These are phyloP conservation scores for Drosophila buzzatii DNA, from an alignment of 2,888 invertebrate species.

Conservation along the genomic window DNA sequence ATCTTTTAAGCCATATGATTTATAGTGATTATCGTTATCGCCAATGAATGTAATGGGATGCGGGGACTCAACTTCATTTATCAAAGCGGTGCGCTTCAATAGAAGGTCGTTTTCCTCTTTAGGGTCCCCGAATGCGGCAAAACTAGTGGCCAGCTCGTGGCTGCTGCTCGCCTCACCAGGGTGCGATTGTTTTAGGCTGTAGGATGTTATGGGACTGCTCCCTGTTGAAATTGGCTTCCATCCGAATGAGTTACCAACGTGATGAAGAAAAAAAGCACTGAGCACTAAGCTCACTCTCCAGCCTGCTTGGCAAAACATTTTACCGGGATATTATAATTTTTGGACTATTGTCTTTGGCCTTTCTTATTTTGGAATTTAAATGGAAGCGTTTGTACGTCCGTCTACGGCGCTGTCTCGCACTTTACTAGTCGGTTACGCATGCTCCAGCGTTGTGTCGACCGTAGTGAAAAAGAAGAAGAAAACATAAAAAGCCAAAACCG, in stretches of 20 bases:
- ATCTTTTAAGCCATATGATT: slow-evolving; percentile 67
- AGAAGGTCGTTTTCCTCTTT: slow-evolving; percentile 49
- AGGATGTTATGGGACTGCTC: slow-evolving; percentile 62
- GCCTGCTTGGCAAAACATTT: slow-evolving; percentile 13
- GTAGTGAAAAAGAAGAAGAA: slow-evolving; percentile 48
- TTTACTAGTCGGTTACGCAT: slow-evolving; percentile 77
- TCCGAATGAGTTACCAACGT: slow-evolving; percentile 23
- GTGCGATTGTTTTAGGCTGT: slow-evolving; percentile 83
- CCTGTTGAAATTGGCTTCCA: slow-evolving; percentile 65
- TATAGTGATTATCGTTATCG: slow-evolving; percentile 65
- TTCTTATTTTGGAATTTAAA: slow-evolving; percentile 3
- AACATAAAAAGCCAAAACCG: slow-evolving; percentile 41
- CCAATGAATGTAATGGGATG: slow-evolving; percentile 51
- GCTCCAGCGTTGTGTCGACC: slow-evolving; percentile 58
- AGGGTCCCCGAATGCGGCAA: slow-evolving; percentile 42
- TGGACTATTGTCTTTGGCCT: slow-evolving; percentile 1
- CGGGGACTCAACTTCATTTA: slow-evolving; percentile 35
- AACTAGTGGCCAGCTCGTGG: slow-evolving; percentile 66
- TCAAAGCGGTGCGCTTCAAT: slow-evolving; percentile 40
- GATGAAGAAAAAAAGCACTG: slow-evolving; percentile 2
- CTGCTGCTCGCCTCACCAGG: slow-evolving; percentile 78
- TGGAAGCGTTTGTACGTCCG: slow-evolving; percentile 69
- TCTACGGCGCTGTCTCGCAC: slow-evolving; percentile 75
- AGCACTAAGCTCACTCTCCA: slow-evolving; percentile 26
- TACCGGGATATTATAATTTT: slow-evolving; percentile 8